A percentile compares a stretch with the other conserved stretches of the same genome.
Conservation (phyloP, 2,113 vertebrate species). For the Aspiorhynchus laticeps region DNA sequence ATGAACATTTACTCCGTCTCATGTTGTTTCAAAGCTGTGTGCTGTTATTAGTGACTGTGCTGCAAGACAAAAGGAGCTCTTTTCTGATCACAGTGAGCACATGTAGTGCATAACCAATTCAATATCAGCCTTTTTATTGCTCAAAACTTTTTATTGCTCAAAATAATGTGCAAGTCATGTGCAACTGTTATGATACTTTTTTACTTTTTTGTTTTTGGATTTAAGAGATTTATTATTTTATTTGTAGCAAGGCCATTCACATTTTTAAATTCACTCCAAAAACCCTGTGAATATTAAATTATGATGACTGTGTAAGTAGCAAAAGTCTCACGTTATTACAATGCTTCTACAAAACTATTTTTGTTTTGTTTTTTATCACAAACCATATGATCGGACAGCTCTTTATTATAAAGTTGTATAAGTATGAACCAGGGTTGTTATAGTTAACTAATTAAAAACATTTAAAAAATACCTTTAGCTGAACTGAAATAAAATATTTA, state of each 20-base stretch:
- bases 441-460: too few relatives aligned
- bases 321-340: too few relatives aligned
- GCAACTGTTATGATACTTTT: neutral
- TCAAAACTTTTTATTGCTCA: neutral
- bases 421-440: too few relatives aligned
- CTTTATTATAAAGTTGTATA: neutral
- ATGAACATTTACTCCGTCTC: neutral
- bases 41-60: neutral
- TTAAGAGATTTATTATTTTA: neutral
- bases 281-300: too few relatives aligned
- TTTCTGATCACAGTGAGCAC: too few relatives aligned
- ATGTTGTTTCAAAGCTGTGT: neutral
- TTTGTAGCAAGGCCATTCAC: neutral
- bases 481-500: too few relatives aligned
- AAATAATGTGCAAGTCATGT: neutral
- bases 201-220: neutral
- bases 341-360: too few relatives aligned
- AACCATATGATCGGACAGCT: neutral
- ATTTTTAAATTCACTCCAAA: neutral
- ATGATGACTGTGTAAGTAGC: too few relatives aligned
- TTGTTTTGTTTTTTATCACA: too few relatives aligned
- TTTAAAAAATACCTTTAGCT: too few relatives aligned
- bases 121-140: neutral
- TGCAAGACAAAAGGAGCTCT: neutral
- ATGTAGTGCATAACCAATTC: neutral